Evolutionary conservation across 2,113 vertebrate genomes (phyloP), one percentile per base, ranked within the genome.

Genomic region (Cariama cristata): DNA sequence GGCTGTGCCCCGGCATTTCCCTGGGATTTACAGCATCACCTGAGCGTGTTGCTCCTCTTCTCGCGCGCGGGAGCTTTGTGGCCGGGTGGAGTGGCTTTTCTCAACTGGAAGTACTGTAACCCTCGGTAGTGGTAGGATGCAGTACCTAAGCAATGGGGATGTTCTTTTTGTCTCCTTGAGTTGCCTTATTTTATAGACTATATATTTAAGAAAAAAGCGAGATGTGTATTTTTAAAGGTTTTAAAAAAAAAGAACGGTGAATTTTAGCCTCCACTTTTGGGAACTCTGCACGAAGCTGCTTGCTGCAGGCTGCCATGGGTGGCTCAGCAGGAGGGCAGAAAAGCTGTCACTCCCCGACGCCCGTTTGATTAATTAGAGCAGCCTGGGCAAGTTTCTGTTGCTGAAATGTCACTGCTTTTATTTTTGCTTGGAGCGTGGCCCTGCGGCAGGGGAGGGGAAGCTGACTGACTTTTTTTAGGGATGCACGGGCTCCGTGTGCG

Each of bases 111-210:
- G 69, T 76, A 9, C 87, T 90, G 94, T 7, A 64, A 18, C 44
- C 58, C n/a, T 32, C 45, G 45, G 53, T 22, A 27, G 47, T 35
- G 67, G 79, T 17, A 17, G 81, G 92, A 44, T 72, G 71, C 73
- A 84, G 90, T n/a, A 35, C 75, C 75, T 9, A 6, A 93, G 88
- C 89, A 50, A 42, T 58, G 64, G 90, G 82, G 85, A 62, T 18
- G 2, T 35, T 64, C 44, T 33, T 33, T 45, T 21, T 3, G 33
- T 95, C 85, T 59, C 91, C 88, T 88, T 3, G 7, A 95, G 97
- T 96, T 98, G 97, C 96, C 97, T 97, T 97, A 97, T 97, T 97
- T 97, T 96, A 83, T 97, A 94, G 56, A 66, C 35, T 67, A 24
- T 74, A 13, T 93, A 93, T 96, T 97, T 96, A 82, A 95, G 66